Percentiles rank a stretch among this genome's conserved stretches.
Evolutionary conservation across 1,140 invertebrate species (phyloP).

Genomic region (Uloborus diversus): DNA sequence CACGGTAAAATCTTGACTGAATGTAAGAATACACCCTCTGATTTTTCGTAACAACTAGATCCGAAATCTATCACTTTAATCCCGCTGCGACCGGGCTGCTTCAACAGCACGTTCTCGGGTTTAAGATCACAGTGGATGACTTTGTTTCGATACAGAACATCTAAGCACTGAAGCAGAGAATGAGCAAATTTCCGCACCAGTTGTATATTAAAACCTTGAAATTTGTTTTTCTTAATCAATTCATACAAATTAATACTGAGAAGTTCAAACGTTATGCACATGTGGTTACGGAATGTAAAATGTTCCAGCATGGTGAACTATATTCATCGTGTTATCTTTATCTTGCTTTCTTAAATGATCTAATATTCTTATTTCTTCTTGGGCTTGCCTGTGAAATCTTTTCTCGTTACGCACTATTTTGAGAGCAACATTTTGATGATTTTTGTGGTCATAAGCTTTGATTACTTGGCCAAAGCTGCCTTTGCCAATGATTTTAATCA

Average conservation of each 20-base stretch:
- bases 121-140: conserved; percentile 99
- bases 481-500: conserved; percentile 97
- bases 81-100: conserved; percentile 97
- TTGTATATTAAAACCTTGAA: conserved; percentile 96
- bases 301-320: conserved; percentile 98
- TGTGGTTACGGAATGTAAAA: conserved; percentile 98
- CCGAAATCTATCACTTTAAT: conserved; percentile 99
- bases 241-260: conserved; percentile 99
- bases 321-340: conserved; percentile 98
- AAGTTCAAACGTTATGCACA: conserved; percentile 99
- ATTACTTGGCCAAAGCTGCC: conserved; percentile 99
- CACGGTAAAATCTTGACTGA: conserved; percentile 97
- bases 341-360: conserved; percentile 96
- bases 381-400: conserved; percentile 97
- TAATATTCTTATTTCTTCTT: conserved; percentile 97
- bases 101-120: conserved; percentile 97
- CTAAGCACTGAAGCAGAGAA: conserved; percentile 94
- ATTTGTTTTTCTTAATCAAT: conserved; percentile 99
- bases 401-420: conserved; percentile 99
- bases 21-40: conserved; percentile 99
- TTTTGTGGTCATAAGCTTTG: conserved; percentile 98
- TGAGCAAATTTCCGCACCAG: conserved; percentile 98
- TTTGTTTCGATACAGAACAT: conserved; percentile 95
- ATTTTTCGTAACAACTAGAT: conserved; percentile 96
- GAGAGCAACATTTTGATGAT: conserved; percentile 89